Evolutionary conservation across 2,797 vertebrate species (phyloP).

Genomic region (Heteromormyrus szaboi): DNA sequence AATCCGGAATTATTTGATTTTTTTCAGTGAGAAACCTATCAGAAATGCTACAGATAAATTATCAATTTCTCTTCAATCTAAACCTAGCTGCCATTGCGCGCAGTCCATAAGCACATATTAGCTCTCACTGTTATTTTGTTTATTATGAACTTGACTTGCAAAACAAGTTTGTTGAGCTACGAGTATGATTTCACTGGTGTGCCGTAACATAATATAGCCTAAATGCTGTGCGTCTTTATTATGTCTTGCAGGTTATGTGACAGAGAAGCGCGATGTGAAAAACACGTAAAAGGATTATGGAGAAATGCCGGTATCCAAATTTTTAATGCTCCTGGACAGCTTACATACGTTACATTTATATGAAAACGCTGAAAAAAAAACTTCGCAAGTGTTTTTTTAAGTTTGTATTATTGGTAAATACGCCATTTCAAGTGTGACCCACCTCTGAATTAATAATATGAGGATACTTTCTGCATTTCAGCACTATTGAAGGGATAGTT

Average conservation of each 20-base stretch:
- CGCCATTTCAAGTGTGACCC: not conserved
- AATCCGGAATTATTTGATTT: not conserved
- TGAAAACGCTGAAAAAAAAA: not conserved
- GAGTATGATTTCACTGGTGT: not conserved
- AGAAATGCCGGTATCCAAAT: not conserved
- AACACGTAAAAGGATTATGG: not conserved
- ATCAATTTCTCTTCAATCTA: not conserved
- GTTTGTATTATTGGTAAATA: not conserved
- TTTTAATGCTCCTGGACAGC: not conserved
- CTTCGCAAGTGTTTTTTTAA: not conserved
- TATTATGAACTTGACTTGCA: not conserved
- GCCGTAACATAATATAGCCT: not conserved
- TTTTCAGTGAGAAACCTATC: not conserved
- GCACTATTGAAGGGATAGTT: constrained; percentile 16
- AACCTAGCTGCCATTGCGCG: not conserved
- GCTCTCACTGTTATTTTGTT: not conserved
- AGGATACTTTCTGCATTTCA: constrained; percentile 6
- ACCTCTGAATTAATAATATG: not conserved
- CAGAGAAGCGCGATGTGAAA: not conserved
- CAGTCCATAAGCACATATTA: not conserved
- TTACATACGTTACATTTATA: not conserved
- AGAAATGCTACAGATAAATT: not conserved
- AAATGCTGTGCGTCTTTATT: not conserved
- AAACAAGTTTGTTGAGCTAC: not conserved
- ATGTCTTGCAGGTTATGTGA: not conserved